Percentiles rank a stretch among this genome's conserved stretches.
Evolutionary conservation across 2,797 vertebrate species (phyloP).

Genomic region (Tangara arthus): DNA sequence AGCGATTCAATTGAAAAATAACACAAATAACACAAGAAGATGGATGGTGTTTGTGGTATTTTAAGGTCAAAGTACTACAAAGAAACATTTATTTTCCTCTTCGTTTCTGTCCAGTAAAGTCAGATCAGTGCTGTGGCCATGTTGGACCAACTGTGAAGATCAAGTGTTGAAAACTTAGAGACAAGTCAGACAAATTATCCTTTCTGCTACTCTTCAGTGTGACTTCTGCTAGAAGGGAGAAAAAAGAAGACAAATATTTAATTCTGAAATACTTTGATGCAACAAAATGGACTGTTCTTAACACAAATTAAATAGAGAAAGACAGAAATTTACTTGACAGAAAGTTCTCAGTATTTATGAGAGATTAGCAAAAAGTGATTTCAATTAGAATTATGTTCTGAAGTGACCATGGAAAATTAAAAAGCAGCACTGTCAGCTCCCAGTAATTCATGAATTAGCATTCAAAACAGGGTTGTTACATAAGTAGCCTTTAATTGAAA

Average conservation of each 20-base stretch:
- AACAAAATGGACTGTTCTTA: conserved; percentile 1
- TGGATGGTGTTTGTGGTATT: conserved; percentile 43
- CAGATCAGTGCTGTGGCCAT: neutral
- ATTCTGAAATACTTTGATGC: neutral
- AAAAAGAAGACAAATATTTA: neutral
- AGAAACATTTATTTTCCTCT: conserved; percentile 57
- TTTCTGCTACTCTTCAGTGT: neutral
- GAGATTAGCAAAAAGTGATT: neutral
- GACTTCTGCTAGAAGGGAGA: neutral
- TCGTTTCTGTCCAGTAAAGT: neutral
- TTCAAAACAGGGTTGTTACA: conserved; percentile 41
- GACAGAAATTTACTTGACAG: neutral
- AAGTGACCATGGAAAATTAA: conserved; percentile 16
- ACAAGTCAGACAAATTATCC: conserved; percentile 45
- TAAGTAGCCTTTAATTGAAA: conserved; percentile 58
- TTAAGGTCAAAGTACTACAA: conserved; percentile 46
- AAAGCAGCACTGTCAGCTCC: conserved; percentile 4
- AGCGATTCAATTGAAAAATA: conserved; percentile 63
- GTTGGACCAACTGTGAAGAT: conserved; percentile 46
- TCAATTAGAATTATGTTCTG: conserved; percentile 21
- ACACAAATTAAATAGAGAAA: conserved; percentile 16
- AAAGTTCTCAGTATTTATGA: neutral
- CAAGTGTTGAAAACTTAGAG: conserved; percentile 50
- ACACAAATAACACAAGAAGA: conserved; percentile 56
- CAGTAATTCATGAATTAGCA: conserved; percentile 43